Evolutionary conservation across 2,888 invertebrate species (phyloP), one percentile per base, ranked within the genome.

Genomic region (Frankliniella fusca): DNA sequence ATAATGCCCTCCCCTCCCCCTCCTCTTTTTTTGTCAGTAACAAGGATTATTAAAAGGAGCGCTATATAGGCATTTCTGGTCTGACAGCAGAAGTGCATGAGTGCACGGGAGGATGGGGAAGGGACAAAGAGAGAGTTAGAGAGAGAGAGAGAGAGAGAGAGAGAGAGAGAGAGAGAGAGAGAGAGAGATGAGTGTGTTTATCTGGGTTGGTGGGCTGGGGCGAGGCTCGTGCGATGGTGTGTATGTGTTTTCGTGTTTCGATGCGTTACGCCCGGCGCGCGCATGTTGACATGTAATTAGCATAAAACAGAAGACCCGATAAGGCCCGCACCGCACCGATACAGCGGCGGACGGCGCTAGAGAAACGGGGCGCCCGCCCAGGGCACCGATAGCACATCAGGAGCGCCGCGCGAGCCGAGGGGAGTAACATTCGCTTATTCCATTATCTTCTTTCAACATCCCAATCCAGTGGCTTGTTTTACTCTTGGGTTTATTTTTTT

Each of bases 251-350:
- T 23, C 70, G 27, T 76, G 27, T 27, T 23, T 27, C 7, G n/a
- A 27, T 27, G 70, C 27, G 70, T 27, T 8, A 27, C 70, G 27
- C 8, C 15, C 54, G 15, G 38, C 38, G 11, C 27, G 70, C 70
- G 70, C 27, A 76, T 76, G 70, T 76, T 76, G 70, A 76, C 70
- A 76, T 76, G 70, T 76, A 76, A 27, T 76, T 76, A 76, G 70
- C 70, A 76, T 76, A 76, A 76, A 76, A 76, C 70, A 76, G 61
- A 61, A 76, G 70, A 27, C 27, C 27, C 70, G 70, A 76, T 76
- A 76, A 76, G 70, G 12, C 70, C 27, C 27, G 70, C 70, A 61
- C 27, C 27, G 70, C 70, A 61, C n/a, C 20, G 61, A 61, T n/a
- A 61, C 61, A 5, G 61, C 38, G 38, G 2, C 38, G 5, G 38